These are phyloP conservation scores for Chaetura pelagica DNA, from an alignment of 2,113 vertebrate genomes.

Conservation along the genomic window DNA sequence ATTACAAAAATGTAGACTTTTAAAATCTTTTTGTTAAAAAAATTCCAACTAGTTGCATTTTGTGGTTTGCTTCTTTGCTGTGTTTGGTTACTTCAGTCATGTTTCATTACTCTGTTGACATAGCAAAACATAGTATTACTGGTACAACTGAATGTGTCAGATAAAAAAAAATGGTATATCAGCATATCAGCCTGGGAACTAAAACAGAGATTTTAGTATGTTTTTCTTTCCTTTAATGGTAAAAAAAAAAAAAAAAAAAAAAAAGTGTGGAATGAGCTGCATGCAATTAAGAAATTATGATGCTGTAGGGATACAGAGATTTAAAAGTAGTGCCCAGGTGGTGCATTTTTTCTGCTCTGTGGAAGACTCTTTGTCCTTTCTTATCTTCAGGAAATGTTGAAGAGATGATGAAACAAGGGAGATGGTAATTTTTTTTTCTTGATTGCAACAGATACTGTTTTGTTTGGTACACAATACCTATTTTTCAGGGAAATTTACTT, in stretches of 20 bases:
- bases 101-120: conserved; percentile 32
- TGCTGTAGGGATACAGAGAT: background rate
- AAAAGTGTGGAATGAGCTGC: background rate
- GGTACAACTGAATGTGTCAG: background rate
- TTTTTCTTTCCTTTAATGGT: background rate
- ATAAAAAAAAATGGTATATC: background rate
- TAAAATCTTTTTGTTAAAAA: background rate
- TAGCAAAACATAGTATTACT: background rate
- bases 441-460: background rate
- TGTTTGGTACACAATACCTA: background rate
- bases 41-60: background rate
- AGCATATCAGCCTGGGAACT: background rate
- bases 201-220: background rate
- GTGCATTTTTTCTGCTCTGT: background rate
- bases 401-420: background rate
- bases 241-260: too few relatives aligned
- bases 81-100: background rate
- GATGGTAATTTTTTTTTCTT: background rate
- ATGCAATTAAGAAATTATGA: background rate
- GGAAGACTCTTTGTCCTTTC: background rate
- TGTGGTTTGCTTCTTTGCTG: background rate
- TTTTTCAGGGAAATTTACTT: background rate
- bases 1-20: background rate
- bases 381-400: background rate
- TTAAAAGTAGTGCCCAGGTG: background rate